These are phyloP conservation scores for Catalaphyllia jardinei DNA, from an alignment of 64 coral and sea anemone genomes.

Conservation along the genomic window DNA sequence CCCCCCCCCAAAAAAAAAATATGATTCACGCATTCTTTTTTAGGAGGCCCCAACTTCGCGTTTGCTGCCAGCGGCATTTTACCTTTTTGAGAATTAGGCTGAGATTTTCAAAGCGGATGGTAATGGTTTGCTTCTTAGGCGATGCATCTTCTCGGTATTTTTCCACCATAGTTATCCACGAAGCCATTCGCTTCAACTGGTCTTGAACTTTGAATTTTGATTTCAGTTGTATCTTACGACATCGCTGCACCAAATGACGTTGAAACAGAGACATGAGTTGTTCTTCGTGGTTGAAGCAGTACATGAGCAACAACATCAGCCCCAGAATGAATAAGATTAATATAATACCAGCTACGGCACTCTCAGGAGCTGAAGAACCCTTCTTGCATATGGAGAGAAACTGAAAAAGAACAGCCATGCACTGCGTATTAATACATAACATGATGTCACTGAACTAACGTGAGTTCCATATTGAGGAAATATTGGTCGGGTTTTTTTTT, in stretches of 20 bases:
- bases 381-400: constrained; percentile 38
- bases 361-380: constrained; percentile 29
- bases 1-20: no score
- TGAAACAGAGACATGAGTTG: neutral
- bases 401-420: neutral
- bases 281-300: constrained; percentile 17
- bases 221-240: neutral
- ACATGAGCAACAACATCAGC: constrained; percentile 10
- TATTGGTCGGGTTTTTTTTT: no score
- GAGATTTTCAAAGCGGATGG: constrained; percentile 30
- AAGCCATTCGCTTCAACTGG: no score
- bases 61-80: no score
- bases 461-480: no score
- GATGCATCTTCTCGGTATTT: neutral
- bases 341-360: constrained; percentile 19
- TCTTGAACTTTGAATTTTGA: no score
- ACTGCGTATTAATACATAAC: neutral
- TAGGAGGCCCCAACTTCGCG: no score
- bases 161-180: neutral
- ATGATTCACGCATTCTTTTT: no score
- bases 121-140: constrained; percentile 4
- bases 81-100: constrained; percentile 43
- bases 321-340: constrained; percentile 24
- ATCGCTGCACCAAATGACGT: neutral
- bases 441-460: no score